Evolutionary conservation across 2,797 vertebrate species (phyloP).

Genomic region (Gallinago solitaria): DNA sequence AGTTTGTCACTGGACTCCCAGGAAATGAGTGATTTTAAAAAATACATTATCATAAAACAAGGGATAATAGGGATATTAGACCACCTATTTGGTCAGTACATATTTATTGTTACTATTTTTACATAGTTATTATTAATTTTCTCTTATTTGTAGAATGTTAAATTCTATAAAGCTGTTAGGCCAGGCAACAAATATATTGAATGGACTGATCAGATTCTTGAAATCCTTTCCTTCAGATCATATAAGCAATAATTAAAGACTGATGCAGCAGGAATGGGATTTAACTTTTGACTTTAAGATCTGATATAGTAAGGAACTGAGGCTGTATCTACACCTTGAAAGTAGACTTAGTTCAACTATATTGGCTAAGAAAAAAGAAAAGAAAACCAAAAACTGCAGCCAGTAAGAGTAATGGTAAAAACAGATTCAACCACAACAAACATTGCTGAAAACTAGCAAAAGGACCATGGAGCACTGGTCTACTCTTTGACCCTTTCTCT

Average conservation of each 20-base stretch:
- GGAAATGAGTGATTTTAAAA: not conserved
- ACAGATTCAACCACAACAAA: not conserved
- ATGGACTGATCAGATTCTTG: not conserved
- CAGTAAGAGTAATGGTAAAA: not conserved
- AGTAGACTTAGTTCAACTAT: not conserved
- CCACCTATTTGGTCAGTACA: not conserved
- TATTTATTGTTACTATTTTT: not conserved
- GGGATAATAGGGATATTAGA: not conserved
- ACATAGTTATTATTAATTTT: not conserved
- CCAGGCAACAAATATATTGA: not conserved
- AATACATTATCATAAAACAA: not conserved
- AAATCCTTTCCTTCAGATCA: not conserved
- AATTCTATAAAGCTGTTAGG: not conserved
- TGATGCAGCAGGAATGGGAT: not conserved
- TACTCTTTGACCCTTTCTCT: not conserved
- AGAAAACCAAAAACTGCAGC: not conserved
- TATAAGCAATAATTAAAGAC: not conserved
- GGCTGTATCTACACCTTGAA: not conserved
- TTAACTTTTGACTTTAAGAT: not conserved
- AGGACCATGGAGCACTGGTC: not conserved
- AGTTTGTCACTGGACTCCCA: not conserved
- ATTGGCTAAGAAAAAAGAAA: not conserved
- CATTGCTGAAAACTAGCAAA: not conserved
- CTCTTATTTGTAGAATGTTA: not conserved
- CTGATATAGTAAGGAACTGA: not conserved